Percentiles rank a stretch among this genome's conserved stretches.
phyloP scores from a whole-genome alignment of 2,888 invertebrate genomes.

The Drosophila dives region DNA sequence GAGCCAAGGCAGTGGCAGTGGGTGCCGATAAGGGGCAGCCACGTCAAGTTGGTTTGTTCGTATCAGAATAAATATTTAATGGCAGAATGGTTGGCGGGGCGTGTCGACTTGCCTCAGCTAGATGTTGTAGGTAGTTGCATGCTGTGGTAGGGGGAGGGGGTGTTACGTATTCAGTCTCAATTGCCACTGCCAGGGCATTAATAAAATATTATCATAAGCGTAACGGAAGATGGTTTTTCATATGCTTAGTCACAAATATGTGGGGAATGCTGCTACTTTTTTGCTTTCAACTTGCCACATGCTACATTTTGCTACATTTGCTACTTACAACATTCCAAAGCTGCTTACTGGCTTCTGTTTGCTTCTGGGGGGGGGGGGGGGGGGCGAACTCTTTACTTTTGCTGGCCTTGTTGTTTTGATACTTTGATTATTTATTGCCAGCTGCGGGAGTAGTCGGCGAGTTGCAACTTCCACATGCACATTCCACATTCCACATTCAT shows the following conservation, averaged over 20 bases:
- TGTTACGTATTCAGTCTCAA: neutral
- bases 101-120: conserved; percentile 38
- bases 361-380: conserved; percentile 24
- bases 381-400: conserved; percentile 54
- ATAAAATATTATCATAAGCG: conserved; percentile 80
- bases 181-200: conserved; percentile 40
- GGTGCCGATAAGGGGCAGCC: conserved; percentile 4
- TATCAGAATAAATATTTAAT: conserved; percentile 69
- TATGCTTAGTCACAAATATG: conserved; percentile 68
- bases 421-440: conserved; percentile 76
- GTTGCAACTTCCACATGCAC: conserved; percentile 27
- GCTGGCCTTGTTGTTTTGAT: conserved; percentile 54
- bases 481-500: conserved; percentile 34
- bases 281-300: conserved; percentile 5
- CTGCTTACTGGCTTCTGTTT: conserved; percentile 40
- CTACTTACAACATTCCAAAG: conserved; percentile 29
- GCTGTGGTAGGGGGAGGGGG: neutral
- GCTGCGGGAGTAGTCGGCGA: conserved; percentile 52
- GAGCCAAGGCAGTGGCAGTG: conserved; percentile 23
- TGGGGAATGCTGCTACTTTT: conserved; percentile 19
- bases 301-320: conserved; percentile 7
- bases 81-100: conserved; percentile 51
- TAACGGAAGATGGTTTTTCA: conserved; percentile 71
- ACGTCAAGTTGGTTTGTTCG: conserved; percentile 28
- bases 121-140: conserved; percentile 4